phyloP scores from a whole-genome alignment of 1,140 invertebrate species.

The Neuroterus valhalla region DNA sequence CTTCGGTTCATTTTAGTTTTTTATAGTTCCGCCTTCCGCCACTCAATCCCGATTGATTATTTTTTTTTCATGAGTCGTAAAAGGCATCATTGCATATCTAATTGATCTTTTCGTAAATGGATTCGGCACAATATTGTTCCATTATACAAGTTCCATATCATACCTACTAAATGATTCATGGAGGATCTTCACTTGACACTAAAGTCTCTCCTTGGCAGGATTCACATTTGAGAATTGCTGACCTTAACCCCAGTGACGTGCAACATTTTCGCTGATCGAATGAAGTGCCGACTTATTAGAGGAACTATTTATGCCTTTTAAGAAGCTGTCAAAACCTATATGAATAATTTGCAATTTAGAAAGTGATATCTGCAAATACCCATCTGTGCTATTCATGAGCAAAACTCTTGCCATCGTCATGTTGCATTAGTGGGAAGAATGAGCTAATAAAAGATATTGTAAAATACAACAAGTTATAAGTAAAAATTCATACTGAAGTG shows the following conservation, averaged over 20 bases:
- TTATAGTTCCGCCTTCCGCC: not conserved
- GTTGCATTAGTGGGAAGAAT: not conserved
- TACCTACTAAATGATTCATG: slow-evolving; percentile 22
- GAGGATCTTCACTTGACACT: slow-evolving; percentile 17
- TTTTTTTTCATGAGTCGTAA: slow-evolving; percentile 1
- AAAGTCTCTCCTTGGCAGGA: slow-evolving; percentile 10
- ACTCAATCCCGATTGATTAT: not conserved
- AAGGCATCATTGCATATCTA: not conserved
- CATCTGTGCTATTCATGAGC: not conserved
- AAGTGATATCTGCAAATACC: slow-evolving; percentile 10
- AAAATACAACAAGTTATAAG: no score
- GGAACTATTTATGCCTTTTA: slow-evolving; percentile 20
- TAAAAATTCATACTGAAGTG: no score
- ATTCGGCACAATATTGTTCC: not conserved
- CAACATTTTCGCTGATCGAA: slow-evolving; percentile 14
- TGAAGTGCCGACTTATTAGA: slow-evolving; percentile 6
- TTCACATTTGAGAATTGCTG: slow-evolving; percentile 11
- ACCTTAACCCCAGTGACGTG: slow-evolving; percentile 10
- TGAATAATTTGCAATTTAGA: not conserved
- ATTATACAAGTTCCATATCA: not conserved
- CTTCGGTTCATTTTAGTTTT: not conserved
- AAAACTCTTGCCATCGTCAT: not conserved
- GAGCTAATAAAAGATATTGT: no score
- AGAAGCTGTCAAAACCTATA: slow-evolving; percentile 8
- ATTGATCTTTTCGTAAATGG: slow-evolving; percentile 10